A percentile compares a stretch with the other conserved stretches of the same genome.
These are phyloP conservation scores for Oophaga sylvatica DNA, from an alignment of 2,797 vertebrate genomes.

Conservation along the genomic window DNA sequence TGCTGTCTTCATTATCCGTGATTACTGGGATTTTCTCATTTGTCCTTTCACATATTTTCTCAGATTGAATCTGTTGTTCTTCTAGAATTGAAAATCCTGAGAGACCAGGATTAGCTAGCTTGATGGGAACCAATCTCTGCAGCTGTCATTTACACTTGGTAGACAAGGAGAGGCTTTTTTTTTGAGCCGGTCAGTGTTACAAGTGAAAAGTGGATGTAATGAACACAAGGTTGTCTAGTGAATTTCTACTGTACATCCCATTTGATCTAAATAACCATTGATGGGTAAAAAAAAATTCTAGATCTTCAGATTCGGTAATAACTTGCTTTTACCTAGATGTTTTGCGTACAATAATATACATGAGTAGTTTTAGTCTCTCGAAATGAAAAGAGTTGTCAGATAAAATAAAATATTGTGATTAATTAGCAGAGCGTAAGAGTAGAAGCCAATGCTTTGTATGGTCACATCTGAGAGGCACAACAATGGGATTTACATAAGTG, in stretches of 20 bases:
- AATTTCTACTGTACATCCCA: background rate
- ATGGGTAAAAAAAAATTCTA: background rate
- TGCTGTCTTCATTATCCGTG: conserved; percentile 15
- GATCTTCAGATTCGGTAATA: background rate
- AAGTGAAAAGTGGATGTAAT: background rate
- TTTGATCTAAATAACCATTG: background rate
- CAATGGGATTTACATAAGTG: conserved; percentile 21
- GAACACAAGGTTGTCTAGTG: background rate
- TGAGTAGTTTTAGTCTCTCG: background rate
- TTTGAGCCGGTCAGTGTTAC: background rate
- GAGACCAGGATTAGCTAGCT: conserved; percentile 28
- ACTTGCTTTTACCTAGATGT: background rate
- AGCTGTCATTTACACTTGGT: conserved; percentile 34
- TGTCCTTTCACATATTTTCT: background rate
- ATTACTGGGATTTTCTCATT: conserved; percentile 23
- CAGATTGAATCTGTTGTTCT: conserved; percentile 27
- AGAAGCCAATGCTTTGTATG: background rate
- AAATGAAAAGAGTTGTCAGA: background rate
- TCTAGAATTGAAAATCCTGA: conserved; percentile 9
- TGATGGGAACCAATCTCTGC: conserved; percentile 10
- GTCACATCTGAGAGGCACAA: background rate
- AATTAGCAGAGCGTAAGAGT: background rate
- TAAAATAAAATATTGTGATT: background rate
- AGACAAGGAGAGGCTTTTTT: background rate
- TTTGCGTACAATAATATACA: background rate